Percentiles rank a stretch among this genome's conserved stretches.
Evolutionary conservation across 2,113 vertebrate genomes (phyloP).

Genomic region (Xiphias gladius): DNA sequence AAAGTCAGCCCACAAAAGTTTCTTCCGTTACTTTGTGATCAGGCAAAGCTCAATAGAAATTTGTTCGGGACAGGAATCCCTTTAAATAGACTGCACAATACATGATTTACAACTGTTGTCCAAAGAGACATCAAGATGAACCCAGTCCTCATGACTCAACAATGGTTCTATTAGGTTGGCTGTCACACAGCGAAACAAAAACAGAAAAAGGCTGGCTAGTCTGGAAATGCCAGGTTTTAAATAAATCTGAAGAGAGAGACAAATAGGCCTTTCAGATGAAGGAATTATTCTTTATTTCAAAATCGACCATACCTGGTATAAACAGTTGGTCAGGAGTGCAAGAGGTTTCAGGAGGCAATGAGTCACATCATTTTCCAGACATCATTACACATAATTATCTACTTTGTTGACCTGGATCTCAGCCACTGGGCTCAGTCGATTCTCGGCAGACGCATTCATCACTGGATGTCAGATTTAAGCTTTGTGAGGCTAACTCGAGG

Average conservation of each 20-base stretch:
- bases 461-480: constrained; percentile 8
- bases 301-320: not conserved
- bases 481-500: constrained; percentile 37
- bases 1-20: constrained; percentile 19
- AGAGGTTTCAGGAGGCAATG: constrained; percentile 2
- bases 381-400: constrained; percentile 42
- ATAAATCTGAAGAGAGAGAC: not conserved
- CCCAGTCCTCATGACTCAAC: not conserved
- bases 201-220: not conserved
- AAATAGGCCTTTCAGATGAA: not conserved
- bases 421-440: not conserved
- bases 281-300: constrained; percentile 2
- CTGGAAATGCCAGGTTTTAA: not conserved
- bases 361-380: constrained; percentile 35
- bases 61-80: not conserved
- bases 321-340: constrained; percentile 2
- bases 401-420: constrained; percentile 14
- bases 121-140: not conserved
- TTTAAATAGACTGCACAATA: not conserved
- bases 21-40: not conserved
- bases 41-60: not conserved
- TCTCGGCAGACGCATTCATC: not conserved
- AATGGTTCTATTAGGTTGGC: not conserved
- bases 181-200: not conserved
- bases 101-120: not conserved